Conservation (phyloP, 2,888 invertebrate species). For the Lamellibrachia columna region DNA sequence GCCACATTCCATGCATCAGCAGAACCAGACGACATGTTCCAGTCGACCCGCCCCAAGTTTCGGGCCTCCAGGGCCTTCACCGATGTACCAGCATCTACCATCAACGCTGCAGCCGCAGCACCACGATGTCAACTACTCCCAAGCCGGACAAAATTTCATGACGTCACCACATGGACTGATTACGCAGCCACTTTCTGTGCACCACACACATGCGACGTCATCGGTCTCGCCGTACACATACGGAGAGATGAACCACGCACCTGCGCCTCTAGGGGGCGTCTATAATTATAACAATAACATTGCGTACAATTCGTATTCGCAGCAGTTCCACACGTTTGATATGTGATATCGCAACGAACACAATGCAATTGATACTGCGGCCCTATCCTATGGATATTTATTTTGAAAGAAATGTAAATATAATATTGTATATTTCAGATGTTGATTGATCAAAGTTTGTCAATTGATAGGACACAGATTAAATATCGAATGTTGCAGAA, state of each 20-base stretch:
- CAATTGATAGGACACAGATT: background rate
- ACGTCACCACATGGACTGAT: background rate
- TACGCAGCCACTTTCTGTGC: background rate
- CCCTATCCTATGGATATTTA: background rate
- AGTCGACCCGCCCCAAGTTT: background rate
- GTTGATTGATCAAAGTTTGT: background rate
- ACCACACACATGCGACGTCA: background rate
- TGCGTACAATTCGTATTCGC: background rate
- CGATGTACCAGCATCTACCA: conserved; percentile 9
- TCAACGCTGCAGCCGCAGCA: background rate
- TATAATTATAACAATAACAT: background rate
- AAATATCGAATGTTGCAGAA: background rate
- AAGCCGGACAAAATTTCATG: background rate
- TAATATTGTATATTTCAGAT: background rate
- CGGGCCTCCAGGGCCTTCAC: background rate
- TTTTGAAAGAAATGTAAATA: background rate
- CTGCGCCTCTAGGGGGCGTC: background rate
- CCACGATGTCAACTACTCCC: background rate
- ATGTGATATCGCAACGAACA: background rate
- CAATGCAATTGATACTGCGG: background rate
- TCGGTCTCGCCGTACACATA: background rate
- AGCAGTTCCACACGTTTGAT: background rate
- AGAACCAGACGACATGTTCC: background rate
- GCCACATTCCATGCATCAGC: background rate
- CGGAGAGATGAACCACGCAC: background rate